Base-by-base conservation (phyloP, 2,888 invertebrate species). In the Tupiocoris notatus region DNA sequence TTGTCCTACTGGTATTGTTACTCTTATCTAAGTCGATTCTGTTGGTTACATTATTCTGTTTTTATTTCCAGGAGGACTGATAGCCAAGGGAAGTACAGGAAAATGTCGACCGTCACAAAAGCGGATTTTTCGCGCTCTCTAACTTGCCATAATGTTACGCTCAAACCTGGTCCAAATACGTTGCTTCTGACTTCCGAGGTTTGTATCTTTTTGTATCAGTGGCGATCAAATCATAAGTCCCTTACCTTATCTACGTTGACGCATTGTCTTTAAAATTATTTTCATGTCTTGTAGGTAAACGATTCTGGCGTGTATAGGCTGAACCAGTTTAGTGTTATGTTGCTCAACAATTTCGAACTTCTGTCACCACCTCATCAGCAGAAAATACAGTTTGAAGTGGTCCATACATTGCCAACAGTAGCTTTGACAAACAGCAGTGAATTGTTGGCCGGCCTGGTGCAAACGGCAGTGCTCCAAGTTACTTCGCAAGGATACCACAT, bases 371-470 rank as follows among this genome's bases (percentile, higher is more conserved):
- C 86, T 2, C 82, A 92, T 79, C 84, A 85, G 57, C 87, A 87
- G 20, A 84, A 86, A 24, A 85, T 86, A 77, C 84, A 88, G 71
- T 88, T 84, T 77, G 86, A 89, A 80, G 88, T 89, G 24, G 86
- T 87, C 0, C 88, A 87, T 74, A 87, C 87, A 0, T 86, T 86
- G 77, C 87, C 88, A 1, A 86, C 84, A 1, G 83, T 87, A 81
- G 84, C 86, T 81, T 81, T 88, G 81, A 83, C 89, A 81, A 83
- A 87, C 63, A 70, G 65, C 16, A 90, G 90, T 79, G 92, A 93
- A 81, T 85, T 95, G 63, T 87, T 95, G 3, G 93, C 94, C 0
- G 95, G 95, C 0, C 86, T 94, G 79, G 89, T 91, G 80, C 94
- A 95, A 83, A 87, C 88, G 20, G 89, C 95, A 85, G 88, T 90